These are phyloP conservation scores for Staurois parvus DNA, from an alignment of 2,797 vertebrate genomes.

Conservation along the genomic window DNA sequence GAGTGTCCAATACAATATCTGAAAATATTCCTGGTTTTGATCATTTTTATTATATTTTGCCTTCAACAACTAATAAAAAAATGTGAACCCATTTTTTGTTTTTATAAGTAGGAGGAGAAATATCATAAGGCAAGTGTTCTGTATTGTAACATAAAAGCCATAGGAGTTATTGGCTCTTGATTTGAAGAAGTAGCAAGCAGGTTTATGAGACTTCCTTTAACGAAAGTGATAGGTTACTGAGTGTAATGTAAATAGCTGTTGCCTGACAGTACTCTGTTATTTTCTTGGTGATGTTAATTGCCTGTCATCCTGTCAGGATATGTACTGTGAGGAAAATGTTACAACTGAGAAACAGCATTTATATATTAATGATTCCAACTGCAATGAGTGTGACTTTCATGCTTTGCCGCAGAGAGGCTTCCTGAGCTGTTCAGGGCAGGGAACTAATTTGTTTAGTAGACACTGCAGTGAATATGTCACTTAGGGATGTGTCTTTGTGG, in stretches of 20 bases:
- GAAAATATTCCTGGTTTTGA: too few species aligned
- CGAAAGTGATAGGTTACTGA: slow-evolving; percentile 7
- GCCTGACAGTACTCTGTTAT: slow-evolving; percentile 18
- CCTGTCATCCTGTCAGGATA: slow-evolving; percentile 48
- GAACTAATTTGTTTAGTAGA: slow-evolving; percentile 47
- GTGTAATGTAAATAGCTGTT: slow-evolving; percentile 37
- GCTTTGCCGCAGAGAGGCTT: slow-evolving; percentile 34
- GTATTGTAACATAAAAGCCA: not conserved
- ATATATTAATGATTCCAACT: slow-evolving; percentile 46
- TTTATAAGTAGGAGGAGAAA: too few species aligned
- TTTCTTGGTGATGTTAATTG: slow-evolving; percentile 45
- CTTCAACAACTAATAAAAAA: too few species aligned
- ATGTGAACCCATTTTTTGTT: too few species aligned
- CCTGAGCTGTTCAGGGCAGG: slow-evolving; percentile 25
- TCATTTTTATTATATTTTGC: too few species aligned
- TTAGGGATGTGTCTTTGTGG: slow-evolving; percentile 3
- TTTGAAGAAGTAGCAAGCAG: not conserved
- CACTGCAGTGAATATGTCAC: slow-evolving; percentile 14
- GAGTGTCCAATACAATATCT: too few species aligned
- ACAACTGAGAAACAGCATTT: slow-evolving; percentile 28
- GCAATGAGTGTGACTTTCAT: slow-evolving; percentile 50
- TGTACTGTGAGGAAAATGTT: slow-evolving; percentile 21
- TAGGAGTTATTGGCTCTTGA: not conserved
- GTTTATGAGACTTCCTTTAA: not conserved
- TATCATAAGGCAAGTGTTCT: not conserved